A percentile compares a stretch with the other conserved stretches of the same genome.
Evolutionary conservation across 2,888 invertebrate species (phyloP).

Genomic region (Polyommatus icarus): DNA sequence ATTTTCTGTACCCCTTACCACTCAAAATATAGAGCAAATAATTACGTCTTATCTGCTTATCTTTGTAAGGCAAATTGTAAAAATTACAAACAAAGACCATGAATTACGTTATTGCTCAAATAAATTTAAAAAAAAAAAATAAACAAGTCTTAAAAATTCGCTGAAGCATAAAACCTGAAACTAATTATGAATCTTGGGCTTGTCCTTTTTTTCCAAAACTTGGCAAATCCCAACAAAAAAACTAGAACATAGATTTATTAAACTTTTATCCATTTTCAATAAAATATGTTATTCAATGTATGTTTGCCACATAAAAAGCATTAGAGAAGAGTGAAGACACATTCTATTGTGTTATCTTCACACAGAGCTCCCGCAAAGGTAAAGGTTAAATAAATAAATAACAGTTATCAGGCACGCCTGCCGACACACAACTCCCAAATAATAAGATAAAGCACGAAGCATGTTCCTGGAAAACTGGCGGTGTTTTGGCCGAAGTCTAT

Average conservation of each 20-base stretch:
- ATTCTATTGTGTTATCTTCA: not conserved
- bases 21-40: too few relatives aligned
- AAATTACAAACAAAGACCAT: too few relatives aligned
- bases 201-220: not conserved
- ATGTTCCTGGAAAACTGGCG: not conserved
- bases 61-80: too few relatives aligned
- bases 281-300: not conserved
- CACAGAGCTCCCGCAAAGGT: conserved; percentile 7
- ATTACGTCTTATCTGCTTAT: too few relatives aligned
- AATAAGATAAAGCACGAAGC: not conserved
- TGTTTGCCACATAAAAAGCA: not conserved
- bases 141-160: too few relatives aligned
- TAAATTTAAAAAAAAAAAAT: too few relatives aligned
- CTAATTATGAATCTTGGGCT: too few relatives aligned
- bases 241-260: not conserved
- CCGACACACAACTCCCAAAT: not conserved
- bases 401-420: not conserved
- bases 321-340: not conserved
- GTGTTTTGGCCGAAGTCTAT: too few relatives aligned
- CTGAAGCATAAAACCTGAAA: too few relatives aligned
- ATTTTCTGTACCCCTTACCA: too few relatives aligned
- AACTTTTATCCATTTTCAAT: not conserved
- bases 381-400: conserved; percentile 10
- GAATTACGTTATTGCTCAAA: too few relatives aligned
- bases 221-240: not conserved